A percentile compares a stretch with the other conserved stretches of the same genome.
These are phyloP conservation scores for Trichopria drosophilae DNA, from an alignment of 2,888 invertebrate genomes.

Conservation along the genomic window DNA sequence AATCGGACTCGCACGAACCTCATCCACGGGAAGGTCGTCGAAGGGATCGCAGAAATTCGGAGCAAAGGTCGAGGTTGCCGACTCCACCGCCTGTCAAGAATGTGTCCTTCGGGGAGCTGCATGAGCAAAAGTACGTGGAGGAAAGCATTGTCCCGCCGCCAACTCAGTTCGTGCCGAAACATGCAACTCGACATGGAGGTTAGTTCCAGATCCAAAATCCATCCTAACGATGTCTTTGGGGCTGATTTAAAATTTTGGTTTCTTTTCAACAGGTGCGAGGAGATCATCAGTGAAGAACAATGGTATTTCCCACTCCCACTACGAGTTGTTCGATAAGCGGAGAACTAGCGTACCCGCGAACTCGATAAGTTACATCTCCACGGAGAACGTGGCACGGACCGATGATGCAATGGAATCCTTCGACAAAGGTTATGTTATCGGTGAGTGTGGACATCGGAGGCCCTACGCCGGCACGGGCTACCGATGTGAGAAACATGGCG, in stretches of 20 bases:
- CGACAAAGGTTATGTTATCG: constrained; percentile 48
- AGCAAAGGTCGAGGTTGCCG: constrained; percentile 47
- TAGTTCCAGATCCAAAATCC: too few relatives aligned
- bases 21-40: constrained; percentile 42
- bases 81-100: constrained; percentile 54
- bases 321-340: constrained; percentile 53
- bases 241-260: neutral
- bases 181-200: constrained; percentile 52
- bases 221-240: too few relatives aligned
- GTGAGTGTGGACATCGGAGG: constrained; percentile 52
- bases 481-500: constrained; percentile 55
- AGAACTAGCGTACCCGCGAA: constrained; percentile 52
- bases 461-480: constrained; percentile 46
- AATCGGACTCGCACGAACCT: constrained; percentile 48
- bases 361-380: constrained; percentile 53
- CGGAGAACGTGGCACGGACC: constrained; percentile 50
- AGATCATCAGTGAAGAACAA: constrained; percentile 53
- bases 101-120: constrained; percentile 55
- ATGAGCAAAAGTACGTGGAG: constrained; percentile 50
- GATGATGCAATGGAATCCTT: constrained; percentile 45
- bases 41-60: constrained; percentile 19
- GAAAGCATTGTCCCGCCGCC: constrained; percentile 54
- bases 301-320: constrained; percentile 51
- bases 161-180: constrained; percentile 52
- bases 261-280: too few relatives aligned